Percentiles rank a stretch among this genome's conserved stretches.
These are phyloP conservation scores for Drosophila nr. perissopoda DNA, from an alignment of 2,888 invertebrate species.

Conservation along the genomic window DNA sequence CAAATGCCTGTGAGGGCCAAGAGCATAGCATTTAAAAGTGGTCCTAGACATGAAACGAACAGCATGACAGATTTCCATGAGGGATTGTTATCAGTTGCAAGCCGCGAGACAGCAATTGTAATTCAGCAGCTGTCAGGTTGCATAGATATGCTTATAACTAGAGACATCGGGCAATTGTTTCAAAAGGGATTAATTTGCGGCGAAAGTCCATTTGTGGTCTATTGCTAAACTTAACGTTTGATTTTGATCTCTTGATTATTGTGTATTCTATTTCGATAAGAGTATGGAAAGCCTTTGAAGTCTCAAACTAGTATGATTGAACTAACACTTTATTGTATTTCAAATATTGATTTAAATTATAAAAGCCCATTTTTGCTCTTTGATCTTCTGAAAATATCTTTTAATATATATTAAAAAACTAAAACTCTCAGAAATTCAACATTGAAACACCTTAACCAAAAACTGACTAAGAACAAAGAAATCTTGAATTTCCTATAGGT, in stretches of 20 bases:
- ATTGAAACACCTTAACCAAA: not conserved
- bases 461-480: not conserved
- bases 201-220: not conserved
- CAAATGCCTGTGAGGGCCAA: slow-evolving; percentile 45
- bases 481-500: not conserved
- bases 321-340: not conserved
- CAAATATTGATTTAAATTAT: not conserved
- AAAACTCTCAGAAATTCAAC: not conserved
- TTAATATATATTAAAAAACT: not conserved
- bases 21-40: slow-evolving; percentile 1
- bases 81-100: slow-evolving; percentile 28
- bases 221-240: not conserved
- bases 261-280: not conserved
- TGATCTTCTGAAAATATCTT: not conserved
- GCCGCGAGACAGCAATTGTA: slow-evolving; percentile 29
- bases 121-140: slow-evolving; percentile 41
- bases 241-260: not conserved
- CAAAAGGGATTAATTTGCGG: not conserved
- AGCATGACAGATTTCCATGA: slow-evolving; percentile 64
- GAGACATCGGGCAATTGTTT: not conserved
- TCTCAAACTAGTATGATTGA: not conserved
- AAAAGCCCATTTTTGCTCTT: not conserved
- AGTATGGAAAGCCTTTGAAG: not conserved
- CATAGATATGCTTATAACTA: not conserved
- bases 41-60: slow-evolving; percentile 18